Evolutionary conservation across 2,888 invertebrate species (phyloP).

Genomic region (Eulithis prunata): DNA sequence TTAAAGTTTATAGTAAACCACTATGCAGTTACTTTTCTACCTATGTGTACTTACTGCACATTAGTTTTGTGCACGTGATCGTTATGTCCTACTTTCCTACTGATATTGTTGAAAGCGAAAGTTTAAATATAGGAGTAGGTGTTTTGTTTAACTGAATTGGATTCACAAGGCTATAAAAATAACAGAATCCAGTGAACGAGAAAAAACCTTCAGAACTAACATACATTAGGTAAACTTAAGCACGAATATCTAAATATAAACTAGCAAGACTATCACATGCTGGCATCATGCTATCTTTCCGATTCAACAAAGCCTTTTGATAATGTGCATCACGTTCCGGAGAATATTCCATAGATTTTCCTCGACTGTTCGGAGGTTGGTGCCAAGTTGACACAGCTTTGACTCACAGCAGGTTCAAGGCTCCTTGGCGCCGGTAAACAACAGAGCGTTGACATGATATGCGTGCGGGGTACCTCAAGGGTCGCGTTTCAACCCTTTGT

Average conservation of each 20-base stretch:
- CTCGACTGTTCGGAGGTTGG: slow-evolving; percentile 52
- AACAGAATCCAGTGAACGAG: no score
- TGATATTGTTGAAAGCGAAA: neutral
- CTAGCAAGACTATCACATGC: neutral
- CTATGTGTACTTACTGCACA: neutral
- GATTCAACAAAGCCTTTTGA: slow-evolving; percentile 45
- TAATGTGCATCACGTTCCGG: slow-evolving; percentile 48
- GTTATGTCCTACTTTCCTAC: neutral
- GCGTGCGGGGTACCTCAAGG: slow-evolving; percentile 58
- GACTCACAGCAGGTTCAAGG: slow-evolving; percentile 64
- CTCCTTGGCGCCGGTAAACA: slow-evolving; percentile 32
- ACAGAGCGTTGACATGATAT: slow-evolving; percentile 39
- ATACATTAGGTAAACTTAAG: no score
- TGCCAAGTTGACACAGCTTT: slow-evolving; percentile 50
- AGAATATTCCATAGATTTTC: slow-evolving; percentile 51
- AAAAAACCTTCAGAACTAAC: no score
- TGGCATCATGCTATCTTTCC: neutral
- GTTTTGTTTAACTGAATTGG: neutral
- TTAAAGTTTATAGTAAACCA: no score
- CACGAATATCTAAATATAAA: neutral
- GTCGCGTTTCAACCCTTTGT: slow-evolving; percentile 44
- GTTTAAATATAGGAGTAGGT: neutral
- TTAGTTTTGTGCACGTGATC: neutral
- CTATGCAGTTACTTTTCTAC: neutral
- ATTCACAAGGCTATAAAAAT: no score